Percentiles rank a stretch among this genome's conserved stretches.
Evolutionary conservation across 2,888 invertebrate species (phyloP).

Genomic region (Nemapogon koenigi): DNA sequence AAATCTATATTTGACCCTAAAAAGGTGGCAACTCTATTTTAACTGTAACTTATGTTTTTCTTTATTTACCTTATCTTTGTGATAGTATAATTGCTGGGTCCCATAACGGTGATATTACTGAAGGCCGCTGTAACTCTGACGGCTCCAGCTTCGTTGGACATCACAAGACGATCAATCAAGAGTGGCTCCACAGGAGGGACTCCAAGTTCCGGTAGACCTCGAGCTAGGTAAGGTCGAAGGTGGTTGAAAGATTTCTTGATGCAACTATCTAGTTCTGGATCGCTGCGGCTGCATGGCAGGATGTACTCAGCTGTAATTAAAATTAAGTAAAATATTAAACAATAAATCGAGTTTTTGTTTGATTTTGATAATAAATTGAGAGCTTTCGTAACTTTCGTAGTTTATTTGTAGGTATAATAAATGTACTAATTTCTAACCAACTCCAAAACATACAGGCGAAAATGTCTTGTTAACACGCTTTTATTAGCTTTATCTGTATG

Average conservation of each 20-base stretch:
- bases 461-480: too few species aligned
- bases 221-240: constrained; percentile 71
- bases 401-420: too few species aligned
- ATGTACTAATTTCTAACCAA: too few species aligned
- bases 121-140: constrained; percentile 77
- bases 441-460: too few species aligned
- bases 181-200: constrained; percentile 80
- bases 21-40: too few species aligned
- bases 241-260: constrained; percentile 76
- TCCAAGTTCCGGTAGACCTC: constrained; percentile 73
- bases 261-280: constrained; percentile 71
- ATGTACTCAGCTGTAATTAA: constrained; percentile 74
- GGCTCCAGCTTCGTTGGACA: constrained; percentile 81
- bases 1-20: too few species aligned
- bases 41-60: too few species aligned
- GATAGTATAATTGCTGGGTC: constrained; percentile 77
- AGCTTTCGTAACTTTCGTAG: too few species aligned
- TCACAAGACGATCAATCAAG: constrained; percentile 71
- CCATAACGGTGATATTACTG: constrained; percentile 76
- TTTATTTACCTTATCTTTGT: constrained; percentile 73
- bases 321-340: neutral
- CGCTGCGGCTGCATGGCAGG: constrained; percentile 70
- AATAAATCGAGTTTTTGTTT: too few species aligned
- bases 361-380: too few species aligned
- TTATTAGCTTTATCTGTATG: too few species aligned